Evolutionary conservation across 2,888 invertebrate species (phyloP).

Genomic region (Therioaphis trifolii): DNA sequence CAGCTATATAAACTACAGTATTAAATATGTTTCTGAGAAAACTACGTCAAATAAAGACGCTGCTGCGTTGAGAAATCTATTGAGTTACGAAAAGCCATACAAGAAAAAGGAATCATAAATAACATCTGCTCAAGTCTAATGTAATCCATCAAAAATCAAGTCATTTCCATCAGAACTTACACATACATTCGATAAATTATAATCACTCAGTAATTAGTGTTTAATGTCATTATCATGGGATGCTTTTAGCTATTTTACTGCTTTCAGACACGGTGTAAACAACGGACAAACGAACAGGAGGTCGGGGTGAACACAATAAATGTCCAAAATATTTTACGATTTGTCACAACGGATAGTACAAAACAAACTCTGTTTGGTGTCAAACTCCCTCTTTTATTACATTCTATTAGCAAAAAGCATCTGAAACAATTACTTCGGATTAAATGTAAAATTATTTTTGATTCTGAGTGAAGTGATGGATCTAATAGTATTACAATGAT

Average conservation of each 20-base stretch:
- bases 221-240: constrained; percentile 30
- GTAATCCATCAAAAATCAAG: constrained; percentile 43
- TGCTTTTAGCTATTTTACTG: no score
- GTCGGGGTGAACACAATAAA: not conserved
- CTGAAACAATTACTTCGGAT: no score
- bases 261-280: not conserved
- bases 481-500: no score
- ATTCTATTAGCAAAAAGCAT: no score
- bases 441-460: no score
- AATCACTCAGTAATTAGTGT: not conserved
- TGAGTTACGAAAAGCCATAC: constrained; percentile 38
- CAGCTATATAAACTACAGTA: not conserved
- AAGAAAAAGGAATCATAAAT: constrained; percentile 41
- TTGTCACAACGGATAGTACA: not conserved
- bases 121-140: constrained; percentile 1
- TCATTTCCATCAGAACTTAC: not conserved
- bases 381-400: no score
- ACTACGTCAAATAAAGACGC: constrained; percentile 27
- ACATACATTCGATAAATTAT: not conserved
- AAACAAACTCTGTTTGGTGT: no score
- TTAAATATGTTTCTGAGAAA: not conserved
- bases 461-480: no score
- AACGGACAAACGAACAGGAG: not conserved
- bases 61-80: constrained; percentile 38
- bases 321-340: not conserved